A percentile compares a stretch with the other conserved stretches of the same genome.
Evolutionary conservation across 1,140 invertebrate species (phyloP).

Genomic region (Sweltsa coloradensis): DNA sequence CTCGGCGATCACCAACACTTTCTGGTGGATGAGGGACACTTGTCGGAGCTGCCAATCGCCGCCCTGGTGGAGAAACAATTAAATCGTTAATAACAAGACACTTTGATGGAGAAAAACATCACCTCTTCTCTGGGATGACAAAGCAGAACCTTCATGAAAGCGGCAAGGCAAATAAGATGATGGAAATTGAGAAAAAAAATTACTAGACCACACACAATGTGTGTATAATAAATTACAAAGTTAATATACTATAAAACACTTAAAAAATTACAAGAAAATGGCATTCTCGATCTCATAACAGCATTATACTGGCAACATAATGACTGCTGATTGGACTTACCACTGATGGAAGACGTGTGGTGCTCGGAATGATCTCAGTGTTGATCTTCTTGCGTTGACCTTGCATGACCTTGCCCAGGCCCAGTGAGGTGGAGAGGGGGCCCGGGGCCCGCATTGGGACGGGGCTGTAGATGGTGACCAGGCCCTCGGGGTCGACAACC

Average conservation of each 20-base stretch:
- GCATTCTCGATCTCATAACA: too few species aligned
- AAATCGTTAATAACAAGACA: conserved; percentile 7
- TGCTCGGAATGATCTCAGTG: conserved; percentile 44
- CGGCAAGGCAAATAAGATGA: too few species aligned
- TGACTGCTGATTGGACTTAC: too few species aligned
- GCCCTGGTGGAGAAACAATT: conserved; percentile 4
- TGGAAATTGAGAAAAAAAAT: too few species aligned
- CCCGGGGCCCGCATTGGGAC: conserved; percentile 32
- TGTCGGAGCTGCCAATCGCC: conserved; percentile 46
- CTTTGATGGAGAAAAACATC: neutral
- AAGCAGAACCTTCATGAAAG: neutral
- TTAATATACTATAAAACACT: too few species aligned
- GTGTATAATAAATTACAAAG: too few species aligned
- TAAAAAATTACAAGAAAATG: too few species aligned
- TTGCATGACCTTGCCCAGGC: conserved; percentile 1
- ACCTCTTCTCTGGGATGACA: neutral
- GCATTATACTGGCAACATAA: too few species aligned
- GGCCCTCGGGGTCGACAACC: conserved; percentile 47
- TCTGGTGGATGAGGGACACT: conserved; percentile 54
- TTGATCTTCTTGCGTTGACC: conserved; percentile 34
- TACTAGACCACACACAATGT: too few species aligned
- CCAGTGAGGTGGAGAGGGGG: neutral
- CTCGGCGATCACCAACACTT: conserved; percentile 58
- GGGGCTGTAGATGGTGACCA: conserved; percentile 52
- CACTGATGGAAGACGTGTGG: conserved; percentile 26